A percentile compares a stretch with the other conserved stretches of the same genome.
Conservation (phyloP, 1,140 invertebrate species). For the Sarcophaga bullata region DNA sequence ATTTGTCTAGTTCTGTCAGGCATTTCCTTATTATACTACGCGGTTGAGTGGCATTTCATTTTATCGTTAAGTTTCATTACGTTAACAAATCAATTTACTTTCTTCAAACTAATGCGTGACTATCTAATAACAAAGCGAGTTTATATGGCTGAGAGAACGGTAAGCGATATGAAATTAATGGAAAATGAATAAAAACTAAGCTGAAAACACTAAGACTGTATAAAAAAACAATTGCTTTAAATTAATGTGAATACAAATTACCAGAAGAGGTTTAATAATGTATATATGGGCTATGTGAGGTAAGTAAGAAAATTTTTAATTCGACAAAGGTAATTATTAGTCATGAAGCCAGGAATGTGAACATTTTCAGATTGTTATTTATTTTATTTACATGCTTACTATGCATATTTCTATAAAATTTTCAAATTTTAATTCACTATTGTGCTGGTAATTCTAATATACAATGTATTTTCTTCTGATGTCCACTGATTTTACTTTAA, state of each 20-base stretch:
- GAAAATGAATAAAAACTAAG: neutral
- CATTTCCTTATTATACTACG: constrained; percentile 79
- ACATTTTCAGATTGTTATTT: too few species aligned
- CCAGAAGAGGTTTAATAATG: neutral
- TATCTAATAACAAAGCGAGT: constrained; percentile 85
- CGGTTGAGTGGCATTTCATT: constrained; percentile 91
- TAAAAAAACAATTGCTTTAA: neutral
- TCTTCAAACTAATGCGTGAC: constrained; percentile 89
- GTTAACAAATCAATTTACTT: constrained; percentile 89
- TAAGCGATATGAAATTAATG: constrained; percentile 68
- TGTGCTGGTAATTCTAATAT: too few species aligned
- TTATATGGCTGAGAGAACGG: constrained; percentile 78
- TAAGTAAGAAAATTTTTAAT: too few species aligned
- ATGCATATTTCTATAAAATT: too few species aligned
- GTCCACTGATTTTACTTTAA: neutral
- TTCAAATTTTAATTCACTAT: too few species aligned
- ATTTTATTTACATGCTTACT: too few species aligned
- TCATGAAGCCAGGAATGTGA: too few species aligned
- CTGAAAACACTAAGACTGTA: neutral
- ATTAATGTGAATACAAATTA: neutral
- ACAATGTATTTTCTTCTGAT: too few species aligned
- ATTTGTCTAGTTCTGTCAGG: constrained; percentile 79
- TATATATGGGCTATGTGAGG: neutral
- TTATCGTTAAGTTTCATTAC: constrained; percentile 85
- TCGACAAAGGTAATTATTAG: too few species aligned